Base-by-base conservation (phyloP, 1,140 invertebrate species). In the Neodiprion fabricii region DNA sequence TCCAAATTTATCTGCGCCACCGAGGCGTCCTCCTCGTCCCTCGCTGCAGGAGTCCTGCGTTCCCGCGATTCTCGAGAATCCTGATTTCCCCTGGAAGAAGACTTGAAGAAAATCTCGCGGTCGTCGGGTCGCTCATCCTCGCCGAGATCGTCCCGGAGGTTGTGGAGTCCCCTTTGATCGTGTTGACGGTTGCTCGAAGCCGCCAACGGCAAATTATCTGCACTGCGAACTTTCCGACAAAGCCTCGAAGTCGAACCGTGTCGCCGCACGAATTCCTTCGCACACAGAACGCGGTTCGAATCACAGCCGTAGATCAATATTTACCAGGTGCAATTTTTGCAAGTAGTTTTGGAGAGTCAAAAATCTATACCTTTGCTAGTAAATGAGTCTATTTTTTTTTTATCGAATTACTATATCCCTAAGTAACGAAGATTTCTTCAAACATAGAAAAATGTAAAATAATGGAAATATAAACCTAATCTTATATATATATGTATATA, bases 181-280 rank as follows among this genome's bases (percentile, higher is more conserved):
- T 81, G 79, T 23, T 83, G 85, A 1, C 81, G 83, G 75, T 77
- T 61, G 53, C 11, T 83, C 48, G 80, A 79, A 28, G 85, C 79
- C 9, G 80, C 84, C n/a, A 88, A 67, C 14, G 90, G 90, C 78
- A 91, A 89, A 81, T 91, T 92, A 80, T 91, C 90, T 76, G 90
- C 90, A 86, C 92, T 94, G 88, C 93, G 92, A 79, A 94, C 93
- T 85, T 94, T 94, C 11, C 94, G 90, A 82, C 94, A 95, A 61
- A 94, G 85, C 76, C 92, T 91, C 21, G 94, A 95, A 76, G 94
- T 93, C n/a, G 93, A 94, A 4, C 94, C 94, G 80, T 94, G 92
- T 68, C 94, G 89, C 65, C 93, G 90, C 77, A 95, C 87, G 81
- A 95, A 95, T 83, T 88, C 87, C 87, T 88, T 78, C 28, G 80